A percentile compares a stretch with the other conserved stretches of the same genome.
phyloP scores from a whole-genome alignment of 2,797 vertebrate genomes.

The Betta splendens region DNA sequence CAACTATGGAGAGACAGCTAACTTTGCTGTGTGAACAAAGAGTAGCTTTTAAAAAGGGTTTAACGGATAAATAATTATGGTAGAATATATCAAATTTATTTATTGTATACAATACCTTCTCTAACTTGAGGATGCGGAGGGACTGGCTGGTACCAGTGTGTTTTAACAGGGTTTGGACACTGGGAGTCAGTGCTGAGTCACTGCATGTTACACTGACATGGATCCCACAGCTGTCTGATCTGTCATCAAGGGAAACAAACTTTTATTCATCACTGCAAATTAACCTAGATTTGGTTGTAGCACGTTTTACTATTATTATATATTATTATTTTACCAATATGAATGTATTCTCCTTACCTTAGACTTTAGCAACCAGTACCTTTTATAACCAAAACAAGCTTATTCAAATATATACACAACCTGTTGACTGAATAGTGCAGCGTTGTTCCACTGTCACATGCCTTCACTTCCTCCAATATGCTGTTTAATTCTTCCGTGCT shows the following conservation, averaged over 20 bases:
- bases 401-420: slow-evolving; percentile 56
- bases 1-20: too few species aligned
- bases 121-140: slow-evolving; percentile 82
- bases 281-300: too few species aligned
- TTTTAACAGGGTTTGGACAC: slow-evolving; percentile 82
- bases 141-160: slow-evolving; percentile 76
- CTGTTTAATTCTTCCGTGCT: slow-evolving; percentile 69
- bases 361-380: too few species aligned
- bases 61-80: too few species aligned
- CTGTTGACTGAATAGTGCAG: slow-evolving; percentile 77
- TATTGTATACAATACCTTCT: slow-evolving; percentile 87
- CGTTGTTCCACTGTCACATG: slow-evolving; percentile 64
- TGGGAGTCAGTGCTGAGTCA: slow-evolving; percentile 83
- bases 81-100: too few species aligned
- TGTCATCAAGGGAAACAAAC: slow-evolving; percentile 50
- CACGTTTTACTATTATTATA: too few species aligned
- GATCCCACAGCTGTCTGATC: slow-evolving; percentile 77
- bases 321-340: too few species aligned
- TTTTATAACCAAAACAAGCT: too few species aligned
- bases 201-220: slow-evolving; percentile 85
- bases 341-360: background rate
- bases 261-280: background rate
- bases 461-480: slow-evolving; percentile 78
- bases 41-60: too few species aligned
- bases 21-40: too few species aligned